Evolutionary conservation across 2,797 vertebrate genomes (phyloP), one percentile per base, ranked within the genome.

Genomic region (Typhlichthys eigenmanni): DNA sequence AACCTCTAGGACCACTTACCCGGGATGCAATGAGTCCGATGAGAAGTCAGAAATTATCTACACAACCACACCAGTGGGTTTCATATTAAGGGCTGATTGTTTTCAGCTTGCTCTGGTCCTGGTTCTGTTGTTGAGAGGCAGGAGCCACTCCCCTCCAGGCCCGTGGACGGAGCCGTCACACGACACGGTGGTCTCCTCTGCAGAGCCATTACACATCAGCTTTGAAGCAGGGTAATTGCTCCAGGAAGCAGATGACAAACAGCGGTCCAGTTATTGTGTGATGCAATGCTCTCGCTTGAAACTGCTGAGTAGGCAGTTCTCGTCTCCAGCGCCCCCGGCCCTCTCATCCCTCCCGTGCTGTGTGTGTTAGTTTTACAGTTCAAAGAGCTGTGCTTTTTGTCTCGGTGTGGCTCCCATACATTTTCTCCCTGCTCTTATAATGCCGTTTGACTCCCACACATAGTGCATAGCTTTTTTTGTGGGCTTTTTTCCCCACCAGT

Each of bases 301-400:
- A 65, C 16, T 29, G 47, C 47, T 65, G 55, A 65, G 55, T 19
- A 2, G 38, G 63, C 55, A 51, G 24, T 8, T 12, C 19, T 19
- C 19, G 19, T 19, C 19, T 19, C 19, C 19, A 19, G 19, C 19
- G 0, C 19, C 19, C 19, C 19, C 19, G 19, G 2, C 52, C 55
- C 45, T 51, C 46, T 48, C 45, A 34, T 58, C 48, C 38, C 57
- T 14, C 59, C 16, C 29, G 60, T 56, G 50, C 60, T 52, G 24
- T 7, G 53, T 45, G 34, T 50, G 64, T 56, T 72, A 46, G 45
- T 54, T 60, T 71, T 50, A 45, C 50, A 62, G 56, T 69, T 81
- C 58, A 81, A 73, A 80, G 62, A 58, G 47, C 50, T 55, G 56
- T 68, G 64, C 71, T 68, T 64, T 73, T 72, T 67, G 68, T 68